Conservation (phyloP, 2,113 vertebrate genomes). For the Orcinus orca region DNA sequence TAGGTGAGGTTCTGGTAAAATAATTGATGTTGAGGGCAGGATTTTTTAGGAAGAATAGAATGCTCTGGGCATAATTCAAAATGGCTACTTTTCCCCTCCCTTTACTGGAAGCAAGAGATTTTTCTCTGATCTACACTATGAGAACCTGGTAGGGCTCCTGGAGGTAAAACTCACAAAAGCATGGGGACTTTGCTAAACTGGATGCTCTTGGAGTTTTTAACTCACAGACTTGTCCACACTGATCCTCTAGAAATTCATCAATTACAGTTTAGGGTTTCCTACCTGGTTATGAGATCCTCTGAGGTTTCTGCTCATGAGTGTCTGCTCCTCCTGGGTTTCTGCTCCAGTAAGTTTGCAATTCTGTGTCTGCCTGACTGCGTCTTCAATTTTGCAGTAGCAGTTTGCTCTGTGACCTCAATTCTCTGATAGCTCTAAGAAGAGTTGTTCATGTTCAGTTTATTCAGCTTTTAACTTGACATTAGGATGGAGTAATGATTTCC, state of each 20-base stretch:
- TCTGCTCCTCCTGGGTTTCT: neutral
- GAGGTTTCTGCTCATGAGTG: neutral
- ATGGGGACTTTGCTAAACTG: neutral
- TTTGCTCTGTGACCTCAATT: neutral
- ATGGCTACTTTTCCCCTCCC: neutral
- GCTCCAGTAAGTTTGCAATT: neutral
- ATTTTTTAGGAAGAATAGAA: neutral
- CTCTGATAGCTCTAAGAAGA: neutral
- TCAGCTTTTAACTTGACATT: neutral
- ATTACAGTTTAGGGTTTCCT: neutral
- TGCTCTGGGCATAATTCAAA: neutral
- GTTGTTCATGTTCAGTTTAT: neutral
- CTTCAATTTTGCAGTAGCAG: neutral
- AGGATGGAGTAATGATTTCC: neutral
- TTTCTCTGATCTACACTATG: neutral
- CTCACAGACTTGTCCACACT: neutral
- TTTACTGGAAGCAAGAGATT: neutral
- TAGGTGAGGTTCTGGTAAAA: neutral
- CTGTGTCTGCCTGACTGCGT: neutral
- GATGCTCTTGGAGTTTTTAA: too few relatives aligned
- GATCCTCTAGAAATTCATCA: neutral
- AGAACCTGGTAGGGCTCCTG: neutral
- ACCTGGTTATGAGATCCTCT: neutral
- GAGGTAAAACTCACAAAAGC: neutral
- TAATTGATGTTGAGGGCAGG: neutral